Evolutionary conservation across 2,888 invertebrate genomes (phyloP).

Genomic region (Rhagophthalmus giganteus): DNA sequence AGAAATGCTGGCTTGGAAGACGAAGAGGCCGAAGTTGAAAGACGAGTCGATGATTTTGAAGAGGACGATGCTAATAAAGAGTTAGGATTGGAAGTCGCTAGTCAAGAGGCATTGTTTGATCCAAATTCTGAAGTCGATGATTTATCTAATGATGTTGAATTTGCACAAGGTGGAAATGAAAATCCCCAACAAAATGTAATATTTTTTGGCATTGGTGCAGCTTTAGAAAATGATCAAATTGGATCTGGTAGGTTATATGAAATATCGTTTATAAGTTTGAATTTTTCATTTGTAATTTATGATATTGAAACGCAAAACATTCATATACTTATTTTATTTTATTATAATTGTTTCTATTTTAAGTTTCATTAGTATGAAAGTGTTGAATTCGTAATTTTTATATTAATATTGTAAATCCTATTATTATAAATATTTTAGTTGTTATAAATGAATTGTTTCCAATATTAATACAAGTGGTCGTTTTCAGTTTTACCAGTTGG

Average conservation of each 20-base stretch:
- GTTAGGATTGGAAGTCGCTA: conserved; percentile 42
- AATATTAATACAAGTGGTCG: not conserved
- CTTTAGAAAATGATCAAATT: conserved; percentile 11
- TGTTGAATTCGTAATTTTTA: too few species aligned
- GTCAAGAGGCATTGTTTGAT: conserved; percentile 51
- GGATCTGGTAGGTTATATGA: conserved; percentile 31
- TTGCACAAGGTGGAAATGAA: conserved; percentile 28
- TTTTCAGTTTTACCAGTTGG: conserved; percentile 26
- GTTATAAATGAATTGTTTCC: too few species aligned
- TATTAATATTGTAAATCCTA: too few species aligned
- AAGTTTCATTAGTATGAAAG: too few species aligned
- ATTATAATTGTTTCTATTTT: too few species aligned
- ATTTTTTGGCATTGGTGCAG: conserved; percentile 16
- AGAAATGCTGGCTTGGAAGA: conserved; percentile 19
- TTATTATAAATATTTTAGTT: too few species aligned
- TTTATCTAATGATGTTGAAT: conserved; percentile 48
- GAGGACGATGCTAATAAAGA: conserved; percentile 7
- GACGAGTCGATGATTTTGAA: conserved; percentile 3
- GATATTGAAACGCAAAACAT: too few species aligned
- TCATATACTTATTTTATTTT: too few species aligned
- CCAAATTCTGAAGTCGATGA: conserved; percentile 50
- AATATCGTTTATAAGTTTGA: too few species aligned
- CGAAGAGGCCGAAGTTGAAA: conserved; percentile 2
- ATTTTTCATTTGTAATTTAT: too few species aligned
- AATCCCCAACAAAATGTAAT: conserved; percentile 4